Evolutionary conservation across 2,888 invertebrate species (phyloP).

Genomic region (Enchytraeus crypticus): DNA sequence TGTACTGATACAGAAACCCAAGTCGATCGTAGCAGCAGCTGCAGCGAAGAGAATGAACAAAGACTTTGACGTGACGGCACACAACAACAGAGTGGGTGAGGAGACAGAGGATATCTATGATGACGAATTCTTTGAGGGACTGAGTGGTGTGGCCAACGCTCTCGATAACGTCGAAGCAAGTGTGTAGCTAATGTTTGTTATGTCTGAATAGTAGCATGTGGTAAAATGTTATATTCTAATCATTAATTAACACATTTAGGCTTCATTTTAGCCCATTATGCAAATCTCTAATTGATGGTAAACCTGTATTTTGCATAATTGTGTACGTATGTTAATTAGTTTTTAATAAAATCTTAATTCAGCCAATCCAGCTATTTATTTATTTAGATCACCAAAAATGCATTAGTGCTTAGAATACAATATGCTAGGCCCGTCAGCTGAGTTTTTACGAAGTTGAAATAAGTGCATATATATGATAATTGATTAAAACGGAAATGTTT

Average conservation of each 20-base stretch:
- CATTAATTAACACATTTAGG: not conserved
- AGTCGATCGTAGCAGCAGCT: constrained; percentile 86
- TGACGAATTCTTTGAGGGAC: constrained; percentile 81
- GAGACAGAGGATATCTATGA: constrained; percentile 91
- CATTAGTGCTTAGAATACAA: no score
- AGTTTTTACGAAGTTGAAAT: no score
- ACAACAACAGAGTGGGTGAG: constrained; percentile 69
- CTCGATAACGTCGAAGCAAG: constrained; percentile 95
- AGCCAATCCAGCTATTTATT: no score
- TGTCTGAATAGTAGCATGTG: not conserved
- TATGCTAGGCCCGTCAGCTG: no score
- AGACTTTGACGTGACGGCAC: constrained; percentile 40
- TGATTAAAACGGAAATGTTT: no score
- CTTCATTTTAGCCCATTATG: no score
- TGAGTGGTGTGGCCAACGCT: constrained; percentile 94
- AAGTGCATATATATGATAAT: no score
- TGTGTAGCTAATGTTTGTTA: constrained; percentile 32
- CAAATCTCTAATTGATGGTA: no score
- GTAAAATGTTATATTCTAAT: not conserved
- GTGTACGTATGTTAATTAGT: no score
- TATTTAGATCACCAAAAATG: no score
- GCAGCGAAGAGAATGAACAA: constrained; percentile 60
- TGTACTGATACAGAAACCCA: constrained; percentile 63
- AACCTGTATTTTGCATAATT: no score
- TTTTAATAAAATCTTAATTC: no score